A percentile compares a stretch with the other conserved stretches of the same genome.
These are phyloP conservation scores for Girardinichthys multiradiatus DNA, from an alignment of 2,113 vertebrate genomes.

Conservation along the genomic window DNA sequence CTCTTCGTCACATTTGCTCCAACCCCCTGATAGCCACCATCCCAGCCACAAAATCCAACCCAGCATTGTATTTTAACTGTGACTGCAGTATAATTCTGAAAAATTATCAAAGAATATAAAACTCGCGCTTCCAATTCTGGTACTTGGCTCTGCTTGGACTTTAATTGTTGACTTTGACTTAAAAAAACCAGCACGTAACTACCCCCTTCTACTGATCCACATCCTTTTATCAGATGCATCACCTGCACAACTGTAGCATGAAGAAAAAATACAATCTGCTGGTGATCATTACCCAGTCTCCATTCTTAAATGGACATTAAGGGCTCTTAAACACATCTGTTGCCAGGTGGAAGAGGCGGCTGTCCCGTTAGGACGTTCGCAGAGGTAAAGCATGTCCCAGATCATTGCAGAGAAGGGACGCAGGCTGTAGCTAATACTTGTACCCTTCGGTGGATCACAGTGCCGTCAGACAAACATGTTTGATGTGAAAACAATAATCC, in stretches of 20 bases:
- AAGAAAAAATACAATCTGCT: conserved; percentile 52
- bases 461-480: conserved; percentile 8
- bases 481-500: conserved; percentile 29
- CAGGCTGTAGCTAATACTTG: conserved; percentile 30
- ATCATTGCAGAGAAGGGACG: conserved; percentile 25
- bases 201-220: conserved; percentile 43
- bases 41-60: conserved; percentile 61
- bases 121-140: conserved; percentile 84
- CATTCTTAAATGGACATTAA: conserved; percentile 78
- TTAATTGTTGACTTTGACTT: conserved; percentile 17
- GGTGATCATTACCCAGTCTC: conserved; percentile 74
- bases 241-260: conserved; percentile 80
- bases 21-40: conserved; percentile 32
- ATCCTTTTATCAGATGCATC: conserved; percentile 57
- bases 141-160: conserved; percentile 76
- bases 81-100: conserved; percentile 78
- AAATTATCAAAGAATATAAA: conserved; percentile 84
- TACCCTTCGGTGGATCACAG: conserved; percentile 7
- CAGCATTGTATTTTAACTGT: conserved; percentile 79
- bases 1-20: conserved; percentile 29
- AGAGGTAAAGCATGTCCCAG: conserved; percentile 27
- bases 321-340: conserved; percentile 79
- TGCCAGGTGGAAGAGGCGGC: conserved; percentile 63
- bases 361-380: conserved; percentile 34
- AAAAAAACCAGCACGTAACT: conserved; percentile 52